Percentiles rank a stretch among this genome's conserved stretches.
phyloP scores from a whole-genome alignment of 2,888 invertebrate genomes.

The Poecilobothrus nobilitatus region DNA sequence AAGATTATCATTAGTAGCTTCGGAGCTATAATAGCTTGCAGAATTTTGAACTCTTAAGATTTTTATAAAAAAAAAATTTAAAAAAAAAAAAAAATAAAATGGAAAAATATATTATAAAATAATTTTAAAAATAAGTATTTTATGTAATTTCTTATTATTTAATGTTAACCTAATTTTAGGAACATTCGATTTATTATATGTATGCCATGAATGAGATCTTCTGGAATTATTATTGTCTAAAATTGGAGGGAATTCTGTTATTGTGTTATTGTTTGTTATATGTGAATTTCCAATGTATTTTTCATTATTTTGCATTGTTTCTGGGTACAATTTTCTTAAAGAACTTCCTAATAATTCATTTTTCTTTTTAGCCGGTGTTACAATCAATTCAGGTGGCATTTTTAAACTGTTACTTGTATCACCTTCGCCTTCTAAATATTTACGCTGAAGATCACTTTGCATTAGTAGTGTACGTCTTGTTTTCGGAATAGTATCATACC shows the following conservation, averaged over 20 bases:
- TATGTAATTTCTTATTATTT: neutral
- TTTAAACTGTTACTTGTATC: slow-evolving; percentile 13
- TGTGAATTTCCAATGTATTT: slow-evolving; percentile 10
- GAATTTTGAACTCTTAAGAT: slow-evolving; percentile 18
- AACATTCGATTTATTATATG: slow-evolving; percentile 31
- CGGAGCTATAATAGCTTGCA: slow-evolving; percentile 10
- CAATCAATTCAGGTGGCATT: slow-evolving; percentile 46
- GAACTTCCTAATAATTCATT: slow-evolving; percentile 13
- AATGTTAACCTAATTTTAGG: slow-evolving; percentile 27
- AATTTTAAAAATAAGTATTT: neutral
- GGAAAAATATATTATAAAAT: neutral
- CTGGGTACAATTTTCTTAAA: neutral
- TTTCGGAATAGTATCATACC: slow-evolving; percentile 29
- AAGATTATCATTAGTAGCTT: slow-evolving; percentile 31
- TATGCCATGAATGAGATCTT: slow-evolving; percentile 42
- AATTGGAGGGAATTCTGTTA: slow-evolving; percentile 30
- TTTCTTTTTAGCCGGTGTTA: slow-evolving; percentile 40
- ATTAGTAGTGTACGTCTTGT: slow-evolving; percentile 34
- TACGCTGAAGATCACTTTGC: slow-evolving; percentile 29
- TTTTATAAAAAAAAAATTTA: too few relatives aligned
- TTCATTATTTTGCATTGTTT: neutral
- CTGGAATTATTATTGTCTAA: slow-evolving; percentile 23
- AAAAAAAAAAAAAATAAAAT: slow-evolving; percentile 7
- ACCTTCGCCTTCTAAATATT: slow-evolving; percentile 22
- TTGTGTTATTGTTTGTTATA: slow-evolving; percentile 11